Evolutionary conservation across 2,797 vertebrate genomes (phyloP).

Genomic region (Propithecus deckenii): DNA sequence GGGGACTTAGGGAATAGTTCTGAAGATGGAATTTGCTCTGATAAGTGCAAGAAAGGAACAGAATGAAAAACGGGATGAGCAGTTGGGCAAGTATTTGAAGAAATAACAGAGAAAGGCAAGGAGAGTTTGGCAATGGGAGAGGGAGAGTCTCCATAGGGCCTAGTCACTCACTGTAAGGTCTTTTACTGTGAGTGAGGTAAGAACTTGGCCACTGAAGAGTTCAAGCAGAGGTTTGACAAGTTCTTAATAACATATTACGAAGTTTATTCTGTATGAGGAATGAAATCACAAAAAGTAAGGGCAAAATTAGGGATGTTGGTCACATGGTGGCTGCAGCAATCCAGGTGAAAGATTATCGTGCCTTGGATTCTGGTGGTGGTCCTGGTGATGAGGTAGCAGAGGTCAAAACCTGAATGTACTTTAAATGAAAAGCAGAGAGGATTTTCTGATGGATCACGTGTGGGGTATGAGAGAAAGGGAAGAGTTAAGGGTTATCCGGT

Average conservation of each 20-base stretch:
- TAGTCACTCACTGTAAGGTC: neutral
- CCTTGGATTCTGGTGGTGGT: neutral
- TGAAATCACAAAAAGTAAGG: neutral
- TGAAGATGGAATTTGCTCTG: neutral
- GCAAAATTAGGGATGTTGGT: neutral
- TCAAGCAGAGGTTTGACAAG: neutral
- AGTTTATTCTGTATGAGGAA: neutral
- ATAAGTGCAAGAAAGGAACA: neutral
- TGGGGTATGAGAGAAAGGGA: neutral
- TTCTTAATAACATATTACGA: neutral
- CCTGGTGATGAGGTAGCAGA: neutral
- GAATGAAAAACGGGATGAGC: neutral
- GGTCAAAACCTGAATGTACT: neutral
- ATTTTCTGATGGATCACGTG: neutral
- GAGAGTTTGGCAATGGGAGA: neutral
- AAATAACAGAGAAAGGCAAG: neutral
- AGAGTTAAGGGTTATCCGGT: neutral
- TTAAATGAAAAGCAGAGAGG: neutral
- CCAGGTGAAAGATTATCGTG: neutral
- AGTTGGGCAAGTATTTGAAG: neutral
- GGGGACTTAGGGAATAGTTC: fast-evolving
- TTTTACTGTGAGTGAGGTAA: neutral
- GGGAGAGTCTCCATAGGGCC: fast-evolving
- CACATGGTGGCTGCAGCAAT: neutral
- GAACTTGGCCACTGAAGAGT: neutral